Percentiles rank a stretch among this genome's conserved stretches.
phyloP scores from a whole-genome alignment of 2,113 vertebrate species.

The Sinocyclocheilus anshuiensis region DNA sequence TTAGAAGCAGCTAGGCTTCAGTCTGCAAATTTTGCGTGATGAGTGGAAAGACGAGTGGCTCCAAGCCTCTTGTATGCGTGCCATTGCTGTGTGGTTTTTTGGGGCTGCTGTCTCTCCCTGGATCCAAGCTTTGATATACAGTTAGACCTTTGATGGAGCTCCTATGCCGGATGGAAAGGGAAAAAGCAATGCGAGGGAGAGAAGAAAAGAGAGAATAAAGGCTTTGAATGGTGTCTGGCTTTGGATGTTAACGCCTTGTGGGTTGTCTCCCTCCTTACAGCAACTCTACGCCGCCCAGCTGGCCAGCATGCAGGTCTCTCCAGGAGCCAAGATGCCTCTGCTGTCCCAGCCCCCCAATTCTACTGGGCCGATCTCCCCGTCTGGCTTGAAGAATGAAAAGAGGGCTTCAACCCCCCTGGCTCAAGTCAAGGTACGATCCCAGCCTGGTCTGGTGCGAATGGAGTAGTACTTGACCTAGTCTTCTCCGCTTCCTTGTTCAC shows the following conservation, averaged over 20 bases:
- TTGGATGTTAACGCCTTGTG: slow-evolving; percentile 74
- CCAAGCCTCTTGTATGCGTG: slow-evolving; percentile 76
- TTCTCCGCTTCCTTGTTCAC: slow-evolving; percentile 48
- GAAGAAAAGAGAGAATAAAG: slow-evolving; percentile 66
- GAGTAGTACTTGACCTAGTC: slow-evolving; percentile 67
- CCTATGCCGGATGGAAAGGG: slow-evolving; percentile 77
- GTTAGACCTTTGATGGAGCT: slow-evolving; percentile 79
- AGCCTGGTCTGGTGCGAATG: slow-evolving; percentile 23
- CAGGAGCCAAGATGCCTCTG: slow-evolving; percentile 96
- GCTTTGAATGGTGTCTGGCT: slow-evolving; percentile 74
- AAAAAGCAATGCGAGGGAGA: slow-evolving; percentile 68
- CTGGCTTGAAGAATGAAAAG: slow-evolving; percentile 97
- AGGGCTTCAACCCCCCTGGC: slow-evolving; percentile 94
- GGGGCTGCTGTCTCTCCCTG: slow-evolving; percentile 72
- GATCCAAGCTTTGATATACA: slow-evolving; percentile 76
- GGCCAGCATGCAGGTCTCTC: slow-evolving; percentile 99
- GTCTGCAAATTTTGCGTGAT: slow-evolving; percentile 74
- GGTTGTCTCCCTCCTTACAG: slow-evolving; percentile 80
- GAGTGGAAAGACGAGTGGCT: slow-evolving; percentile 75
- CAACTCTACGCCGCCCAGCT: slow-evolving; percentile 98
- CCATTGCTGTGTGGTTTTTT: slow-evolving; percentile 78
- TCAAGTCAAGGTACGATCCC: slow-evolving; percentile 89
- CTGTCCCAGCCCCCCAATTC: slow-evolving; percentile 91
- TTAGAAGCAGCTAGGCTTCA: slow-evolving; percentile 65
- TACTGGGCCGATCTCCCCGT: slow-evolving; percentile 91